These are phyloP conservation scores for Hippopotamyrus pictus DNA, from an alignment of 2,797 vertebrate species.

Conservation along the genomic window DNA sequence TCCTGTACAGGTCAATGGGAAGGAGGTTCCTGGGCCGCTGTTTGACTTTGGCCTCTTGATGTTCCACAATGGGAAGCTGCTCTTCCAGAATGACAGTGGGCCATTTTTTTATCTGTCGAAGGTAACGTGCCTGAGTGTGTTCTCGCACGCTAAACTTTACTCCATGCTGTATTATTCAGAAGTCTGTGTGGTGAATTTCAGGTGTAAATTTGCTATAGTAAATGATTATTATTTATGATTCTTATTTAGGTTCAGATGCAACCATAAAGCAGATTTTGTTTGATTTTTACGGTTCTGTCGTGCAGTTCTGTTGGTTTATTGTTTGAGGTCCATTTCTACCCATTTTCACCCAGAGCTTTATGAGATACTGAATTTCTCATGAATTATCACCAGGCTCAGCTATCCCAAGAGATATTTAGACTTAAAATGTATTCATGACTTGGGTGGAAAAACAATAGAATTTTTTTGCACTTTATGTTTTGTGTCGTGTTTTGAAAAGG, in stretches of 20 bases:
- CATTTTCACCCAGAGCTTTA: not conserved
- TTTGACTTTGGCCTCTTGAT: constrained; percentile 72
- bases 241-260: not conserved
- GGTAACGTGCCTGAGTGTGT: constrained; percentile 35
- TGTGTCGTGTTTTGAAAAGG: not conserved
- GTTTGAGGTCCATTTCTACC: not conserved
- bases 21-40: constrained; percentile 63
- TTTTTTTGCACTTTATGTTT: not conserved
- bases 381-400: not conserved
- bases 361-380: not conserved
- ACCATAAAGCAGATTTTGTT: not conserved
- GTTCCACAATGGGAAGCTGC: constrained; percentile 63
- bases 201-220: not conserved
- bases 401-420: not conserved
- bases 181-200: not conserved
- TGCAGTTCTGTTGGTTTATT: not conserved
- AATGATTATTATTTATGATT: not conserved
- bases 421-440: not conserved
- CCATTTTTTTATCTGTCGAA: constrained; percentile 74
- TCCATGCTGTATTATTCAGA: not conserved
- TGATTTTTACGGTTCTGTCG: not conserved
- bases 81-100: constrained; percentile 59
- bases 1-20: constrained; percentile 59
- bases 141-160: not conserved
- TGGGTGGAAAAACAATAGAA: not conserved